Conservation (phyloP, 2,888 invertebrate species). For the Tridacna crocea region DNA sequence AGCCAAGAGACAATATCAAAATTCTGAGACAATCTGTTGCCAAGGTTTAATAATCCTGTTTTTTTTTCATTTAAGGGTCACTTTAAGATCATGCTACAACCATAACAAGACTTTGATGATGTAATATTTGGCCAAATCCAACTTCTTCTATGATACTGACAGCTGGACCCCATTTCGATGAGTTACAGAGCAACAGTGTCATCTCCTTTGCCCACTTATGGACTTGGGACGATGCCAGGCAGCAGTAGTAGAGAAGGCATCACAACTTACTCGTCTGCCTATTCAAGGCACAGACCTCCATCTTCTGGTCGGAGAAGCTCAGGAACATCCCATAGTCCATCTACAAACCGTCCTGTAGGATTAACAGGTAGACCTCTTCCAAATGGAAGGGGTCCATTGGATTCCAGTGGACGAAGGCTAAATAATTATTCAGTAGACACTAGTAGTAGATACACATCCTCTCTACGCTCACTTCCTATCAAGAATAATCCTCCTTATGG, state of each 20-base stretch:
- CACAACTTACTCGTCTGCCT: slow-evolving; percentile 44
- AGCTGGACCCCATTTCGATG: slow-evolving; percentile 36
- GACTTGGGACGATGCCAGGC: slow-evolving; percentile 60
- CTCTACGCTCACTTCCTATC: slow-evolving; percentile 64
- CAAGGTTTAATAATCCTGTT: too few species aligned
- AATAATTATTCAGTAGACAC: slow-evolving; percentile 27
- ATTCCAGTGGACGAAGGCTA: slow-evolving; percentile 68
- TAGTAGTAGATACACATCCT: slow-evolving; percentile 47
- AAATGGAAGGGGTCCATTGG: slow-evolving; percentile 74
- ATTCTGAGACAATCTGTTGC: too few species aligned
- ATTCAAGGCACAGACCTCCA: slow-evolving; percentile 34
- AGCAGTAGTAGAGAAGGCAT: slow-evolving; percentile 31
- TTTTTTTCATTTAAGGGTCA: too few species aligned
- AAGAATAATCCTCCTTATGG: slow-evolving; percentile 67
- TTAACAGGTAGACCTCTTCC: slow-evolving; percentile 67
- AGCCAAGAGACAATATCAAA: too few species aligned
- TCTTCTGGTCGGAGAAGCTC: slow-evolving; percentile 44
- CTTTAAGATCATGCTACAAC: too few species aligned
- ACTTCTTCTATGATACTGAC: background rate
- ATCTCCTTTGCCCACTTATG: slow-evolving; percentile 54
- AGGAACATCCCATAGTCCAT: background rate
- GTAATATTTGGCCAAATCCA: background rate
- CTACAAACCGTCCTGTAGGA: slow-evolving; percentile 41
- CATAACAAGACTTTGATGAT: background rate
- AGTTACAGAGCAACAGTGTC: slow-evolving; percentile 53